Base-by-base conservation (phyloP, 2,888 invertebrate species). In the Ennomos fuscantarius region DNA sequence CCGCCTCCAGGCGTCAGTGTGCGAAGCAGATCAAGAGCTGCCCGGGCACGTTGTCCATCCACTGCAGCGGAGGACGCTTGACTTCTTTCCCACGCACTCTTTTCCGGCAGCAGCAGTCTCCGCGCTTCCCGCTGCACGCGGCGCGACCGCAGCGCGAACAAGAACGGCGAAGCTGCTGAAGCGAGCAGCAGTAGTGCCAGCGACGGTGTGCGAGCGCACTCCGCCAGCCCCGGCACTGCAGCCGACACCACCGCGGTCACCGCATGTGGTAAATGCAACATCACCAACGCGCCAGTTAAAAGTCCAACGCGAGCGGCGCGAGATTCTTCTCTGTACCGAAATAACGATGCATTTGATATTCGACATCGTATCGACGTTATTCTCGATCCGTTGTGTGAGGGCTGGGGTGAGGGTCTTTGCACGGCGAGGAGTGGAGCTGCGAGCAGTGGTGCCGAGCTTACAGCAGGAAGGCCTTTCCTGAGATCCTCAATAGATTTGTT, bases 311-410 rank as follows among this genome's bases (percentile, higher is more conserved):
- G 95, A 8, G 97, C 98, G 1, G 98, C 97, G 65, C 97, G 94
- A 68, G 97, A 96, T 87, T 98, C 98, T 80, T 98, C 98, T 51
- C 97, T 93, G 80, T 97, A 97, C 75, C 95, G 94, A 86, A 97
- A 97, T 62, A 96, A 93, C 43, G 96, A 96, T 33, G 96, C 96
- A 79, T 97, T 97, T 62, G 97, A 96, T 63, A 97, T 95, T 50
- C 96, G 94, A 81, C 96, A 95, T 55, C 96, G 94, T 66, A 97
- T 88, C 50, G 95, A 95, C 60, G 95, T 95, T 74, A 97, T 96
- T 78, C 95, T 94, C 61, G 94, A 95, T 55, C 93, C 92, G 61
- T 75, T 71, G 46, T 76, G 81, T 0, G 85, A 81, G 50, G 93
- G 91, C 59, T 93, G 90, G 55, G 94, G 81, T n/a, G 89, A 81